These are phyloP conservation scores for Lottia scabra DNA, from an alignment of 2,888 invertebrate species.

Conservation along the genomic window DNA sequence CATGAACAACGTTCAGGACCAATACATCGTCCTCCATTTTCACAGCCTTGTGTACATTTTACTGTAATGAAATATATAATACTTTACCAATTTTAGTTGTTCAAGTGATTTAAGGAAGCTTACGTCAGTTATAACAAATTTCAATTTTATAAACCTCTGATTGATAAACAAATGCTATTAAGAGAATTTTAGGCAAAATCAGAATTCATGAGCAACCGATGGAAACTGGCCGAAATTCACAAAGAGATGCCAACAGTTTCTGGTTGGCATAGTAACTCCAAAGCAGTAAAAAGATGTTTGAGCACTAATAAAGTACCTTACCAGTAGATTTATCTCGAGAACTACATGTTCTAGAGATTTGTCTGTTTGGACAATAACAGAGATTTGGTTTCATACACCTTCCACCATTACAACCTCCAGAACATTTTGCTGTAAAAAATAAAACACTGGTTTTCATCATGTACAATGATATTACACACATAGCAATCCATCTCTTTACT, in stretches of 20 bases:
- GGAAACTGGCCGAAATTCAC: too few species aligned
- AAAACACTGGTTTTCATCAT: not conserved
- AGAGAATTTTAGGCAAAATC: too few species aligned
- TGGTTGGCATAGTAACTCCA: too few species aligned
- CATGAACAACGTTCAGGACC: slow-evolving; percentile 88
- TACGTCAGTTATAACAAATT: not conserved
- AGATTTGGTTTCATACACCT: slow-evolving; percentile 85
- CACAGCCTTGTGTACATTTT: slow-evolving; percentile 82
- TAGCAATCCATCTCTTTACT: too few species aligned
- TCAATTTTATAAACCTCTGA: too few species aligned
- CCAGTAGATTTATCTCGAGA: slow-evolving; percentile 15
- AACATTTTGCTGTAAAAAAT: slow-evolving; percentile 39
- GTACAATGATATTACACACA: too few species aligned
- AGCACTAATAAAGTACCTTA: not conserved
- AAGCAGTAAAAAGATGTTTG: too few species aligned
- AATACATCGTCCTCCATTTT: slow-evolving; percentile 87
- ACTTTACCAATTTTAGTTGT: not conserved
- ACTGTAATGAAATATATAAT: slow-evolving; percentile 73
- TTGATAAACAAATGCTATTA: too few species aligned
- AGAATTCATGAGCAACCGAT: too few species aligned
- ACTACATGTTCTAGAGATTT: slow-evolving; percentile 39
- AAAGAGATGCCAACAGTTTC: too few species aligned
- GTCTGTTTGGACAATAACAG: slow-evolving; percentile 79
- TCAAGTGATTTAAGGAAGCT: too few species aligned
- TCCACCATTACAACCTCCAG: slow-evolving; percentile 75